Conservation (phyloP, 2,797 vertebrate genomes). For the Catharus ustulatus region DNA sequence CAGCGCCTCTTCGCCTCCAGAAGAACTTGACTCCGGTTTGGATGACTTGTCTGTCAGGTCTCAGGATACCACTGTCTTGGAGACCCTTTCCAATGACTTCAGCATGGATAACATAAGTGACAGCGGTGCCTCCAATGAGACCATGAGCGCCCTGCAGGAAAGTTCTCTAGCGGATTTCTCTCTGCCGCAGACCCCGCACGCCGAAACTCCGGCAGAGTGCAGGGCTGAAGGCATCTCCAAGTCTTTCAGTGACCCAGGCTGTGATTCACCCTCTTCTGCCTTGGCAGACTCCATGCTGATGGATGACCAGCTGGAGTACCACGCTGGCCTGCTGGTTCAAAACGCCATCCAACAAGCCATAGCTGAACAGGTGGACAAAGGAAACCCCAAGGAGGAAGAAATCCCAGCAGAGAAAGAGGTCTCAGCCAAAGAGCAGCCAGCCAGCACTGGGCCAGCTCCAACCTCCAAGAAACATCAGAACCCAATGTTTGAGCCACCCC, state of each 20-base stretch:
- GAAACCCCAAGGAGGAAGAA: background rate
- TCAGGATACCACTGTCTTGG: slow-evolving; percentile 90
- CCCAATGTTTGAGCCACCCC: slow-evolving; percentile 75
- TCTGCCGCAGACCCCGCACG: slow-evolving; percentile 87
- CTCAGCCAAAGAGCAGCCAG: slow-evolving; percentile 11
- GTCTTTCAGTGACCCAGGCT: slow-evolving; percentile 77
- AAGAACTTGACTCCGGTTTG: slow-evolving; percentile 94
- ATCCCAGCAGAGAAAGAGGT: slow-evolving; percentile 9
- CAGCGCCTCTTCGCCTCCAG: slow-evolving; percentile 79
- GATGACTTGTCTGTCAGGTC: slow-evolving; percentile 93
- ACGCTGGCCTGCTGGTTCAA: slow-evolving; percentile 90
- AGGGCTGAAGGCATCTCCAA: slow-evolving; percentile 76
- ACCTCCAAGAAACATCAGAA: slow-evolving; percentile 64
- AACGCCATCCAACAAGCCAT: slow-evolving; percentile 93
- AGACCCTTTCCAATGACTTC: slow-evolving; percentile 87
- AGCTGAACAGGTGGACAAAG: slow-evolving; percentile 80
- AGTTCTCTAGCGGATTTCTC: slow-evolving; percentile 82
- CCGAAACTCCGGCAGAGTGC: slow-evolving; percentile 83
- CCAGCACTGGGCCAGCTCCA: background rate
- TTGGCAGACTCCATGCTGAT: slow-evolving; percentile 72
- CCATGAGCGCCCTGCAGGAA: slow-evolving; percentile 82
- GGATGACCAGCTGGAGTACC: slow-evolving; percentile 89
- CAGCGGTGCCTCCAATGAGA: slow-evolving; percentile 88
- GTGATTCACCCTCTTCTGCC: slow-evolving; percentile 69
- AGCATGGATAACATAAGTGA: slow-evolving; percentile 95